A percentile compares a stretch with the other conserved stretches of the same genome.
phyloP scores from a whole-genome alignment of 2,888 invertebrate species.

The Suillia variegata region DNA sequence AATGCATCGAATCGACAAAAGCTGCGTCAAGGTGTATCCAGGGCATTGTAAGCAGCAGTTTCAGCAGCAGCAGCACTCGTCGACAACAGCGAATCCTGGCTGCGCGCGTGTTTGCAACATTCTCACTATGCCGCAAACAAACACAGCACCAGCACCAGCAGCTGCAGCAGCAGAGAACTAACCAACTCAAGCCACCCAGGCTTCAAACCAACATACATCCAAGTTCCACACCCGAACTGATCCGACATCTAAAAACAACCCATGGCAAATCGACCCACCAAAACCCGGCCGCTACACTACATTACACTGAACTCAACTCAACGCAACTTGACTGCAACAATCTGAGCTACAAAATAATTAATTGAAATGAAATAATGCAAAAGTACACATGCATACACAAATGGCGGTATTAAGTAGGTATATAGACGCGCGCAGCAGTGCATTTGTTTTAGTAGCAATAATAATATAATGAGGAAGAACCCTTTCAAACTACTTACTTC shows the following conservation, averaged over 20 bases:
- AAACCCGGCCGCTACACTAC: neutral
- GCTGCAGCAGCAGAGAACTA: too few relatives aligned
- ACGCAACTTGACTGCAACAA: neutral
- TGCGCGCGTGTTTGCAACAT: neutral
- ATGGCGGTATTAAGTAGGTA: too few relatives aligned
- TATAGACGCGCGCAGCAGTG: too few relatives aligned
- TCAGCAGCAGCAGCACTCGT: neutral
- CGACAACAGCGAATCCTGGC: neutral
- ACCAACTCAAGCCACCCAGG: too few relatives aligned
- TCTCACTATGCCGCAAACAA: conserved; percentile 5
- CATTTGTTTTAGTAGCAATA: too few relatives aligned
- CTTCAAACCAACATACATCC: too few relatives aligned
- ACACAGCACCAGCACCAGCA: too few relatives aligned
- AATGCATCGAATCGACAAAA: neutral
- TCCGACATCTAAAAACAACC: neutral
- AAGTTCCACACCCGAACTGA: too few relatives aligned
- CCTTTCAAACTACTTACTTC: too few relatives aligned
- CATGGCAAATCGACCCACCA: neutral
- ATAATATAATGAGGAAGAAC: too few relatives aligned
- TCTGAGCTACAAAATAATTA: conserved; percentile 14
- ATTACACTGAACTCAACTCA: neutral
- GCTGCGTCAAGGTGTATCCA: conserved; percentile 3
- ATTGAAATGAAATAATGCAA: conserved; percentile 13
- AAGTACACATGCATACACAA: conserved; percentile 11
- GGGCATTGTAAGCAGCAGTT: conserved; percentile 1